Evolutionary conservation across 2,888 invertebrate genomes (phyloP), one percentile per base, ranked within the genome.

Genomic region (Antheraea assamensis): DNA sequence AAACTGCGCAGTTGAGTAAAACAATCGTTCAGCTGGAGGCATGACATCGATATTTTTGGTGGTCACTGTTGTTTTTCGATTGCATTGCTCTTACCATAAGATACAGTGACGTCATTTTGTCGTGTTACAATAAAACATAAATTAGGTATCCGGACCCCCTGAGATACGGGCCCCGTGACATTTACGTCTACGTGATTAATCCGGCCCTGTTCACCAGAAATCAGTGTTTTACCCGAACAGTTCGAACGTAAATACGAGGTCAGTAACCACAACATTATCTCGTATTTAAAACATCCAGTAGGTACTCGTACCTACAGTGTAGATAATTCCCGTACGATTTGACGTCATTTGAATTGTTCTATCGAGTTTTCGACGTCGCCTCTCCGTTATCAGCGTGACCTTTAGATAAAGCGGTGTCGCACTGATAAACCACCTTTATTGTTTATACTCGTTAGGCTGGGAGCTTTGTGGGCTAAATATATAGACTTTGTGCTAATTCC

Each of bases 341-440:
- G 66, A 79, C 82, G 82, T 83, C 81, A 83, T 76, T 70, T 71
- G 66, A 73, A n/a, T 72, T 35, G 68, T 70, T 70, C 78, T 82
- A 83, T 84, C 84, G 70, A 24, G 68, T 68, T 21, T 68, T 31
- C 47, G 72, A 64, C 55, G 71, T 61, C 75, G 64, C 55, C 72
- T 70, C 73, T 74, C 66, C 52, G 74, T 66, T 77, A 79, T 49
- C 68, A 52, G 31, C 31, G 42, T 70, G 73, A 73, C 82, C 82
- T 72, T 58, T 64, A 68, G 83, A 82, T 82, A 81, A 74, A 49
- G 74, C 75, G 72, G 35, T 19, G 35, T 21, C 68, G 68, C 27
- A 15, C 47, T 70, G 83, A 83, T 82, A 83, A 75, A 72, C 78
- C 83, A 83, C 83, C 84, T 83, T 83, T 84, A 83, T 80, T 81